Percentiles rank a stretch among this genome's conserved stretches.
Conservation (phyloP, 1,140 invertebrate genomes). For the Cyclargus thomasi region DNA sequence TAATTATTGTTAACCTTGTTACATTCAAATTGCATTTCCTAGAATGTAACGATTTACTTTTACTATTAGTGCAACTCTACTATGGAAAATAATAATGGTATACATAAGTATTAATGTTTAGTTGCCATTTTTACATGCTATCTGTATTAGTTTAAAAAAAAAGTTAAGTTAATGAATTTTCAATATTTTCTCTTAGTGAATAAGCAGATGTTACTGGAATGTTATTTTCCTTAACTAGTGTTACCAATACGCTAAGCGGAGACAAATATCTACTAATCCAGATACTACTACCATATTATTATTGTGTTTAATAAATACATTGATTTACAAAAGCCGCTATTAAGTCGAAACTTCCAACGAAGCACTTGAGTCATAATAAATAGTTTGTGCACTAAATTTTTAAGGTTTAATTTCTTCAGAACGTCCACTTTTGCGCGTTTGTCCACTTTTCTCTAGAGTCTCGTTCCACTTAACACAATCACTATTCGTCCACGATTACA, state of each 20-base stretch:
- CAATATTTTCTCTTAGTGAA: no score
- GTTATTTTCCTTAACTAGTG: background rate
- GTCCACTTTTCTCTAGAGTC: background rate
- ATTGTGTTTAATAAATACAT: slow-evolving; percentile 1
- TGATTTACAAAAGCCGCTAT: slow-evolving; percentile 12
- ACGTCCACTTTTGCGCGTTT: background rate
- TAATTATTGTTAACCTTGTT: no score
- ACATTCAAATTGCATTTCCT: no score
- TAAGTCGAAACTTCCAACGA: slow-evolving; percentile 8
- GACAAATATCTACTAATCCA: background rate
- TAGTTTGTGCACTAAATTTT: slow-evolving; percentile 9
- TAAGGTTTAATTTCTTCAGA: background rate
- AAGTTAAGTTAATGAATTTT: no score
- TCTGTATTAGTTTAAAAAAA: no score
- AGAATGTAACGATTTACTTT: no score
- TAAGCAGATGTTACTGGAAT: background rate
- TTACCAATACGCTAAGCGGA: background rate
- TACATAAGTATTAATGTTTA: no score
- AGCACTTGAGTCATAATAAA: background rate
- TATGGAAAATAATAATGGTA: no score
- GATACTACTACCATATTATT: background rate
- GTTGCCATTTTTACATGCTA: no score
- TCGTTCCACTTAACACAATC: background rate
- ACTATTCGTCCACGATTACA: background rate
- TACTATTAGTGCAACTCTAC: no score